These are phyloP conservation scores for Odontothrips loti DNA, from an alignment of 2,888 invertebrate species.

Conservation along the genomic window DNA sequence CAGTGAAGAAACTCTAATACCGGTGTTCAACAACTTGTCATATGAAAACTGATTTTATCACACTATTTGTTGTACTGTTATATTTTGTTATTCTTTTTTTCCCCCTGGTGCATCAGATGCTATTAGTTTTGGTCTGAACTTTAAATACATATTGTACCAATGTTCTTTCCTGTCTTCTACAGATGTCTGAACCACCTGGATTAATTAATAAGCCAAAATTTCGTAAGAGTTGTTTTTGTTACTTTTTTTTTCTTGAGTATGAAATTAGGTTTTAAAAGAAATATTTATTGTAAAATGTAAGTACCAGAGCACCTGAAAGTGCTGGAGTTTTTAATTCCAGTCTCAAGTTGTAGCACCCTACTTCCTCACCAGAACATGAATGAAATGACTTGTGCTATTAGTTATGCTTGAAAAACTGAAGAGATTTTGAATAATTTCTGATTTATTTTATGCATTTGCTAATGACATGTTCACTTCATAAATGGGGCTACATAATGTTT, in stretches of 20 bases:
- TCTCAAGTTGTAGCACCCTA: not conserved
- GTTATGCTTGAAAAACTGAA: not conserved
- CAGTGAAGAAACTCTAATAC: not conserved
- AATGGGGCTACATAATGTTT: no score
- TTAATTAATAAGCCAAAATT: not conserved
- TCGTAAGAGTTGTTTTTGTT: not conserved
- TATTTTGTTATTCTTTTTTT: not conserved
- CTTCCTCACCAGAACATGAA: not conserved
- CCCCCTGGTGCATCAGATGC: not conserved
- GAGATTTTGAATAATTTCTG: not conserved
- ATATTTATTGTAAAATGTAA: constrained; percentile 11
- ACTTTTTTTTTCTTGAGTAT: not conserved
- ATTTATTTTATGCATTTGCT: no score
- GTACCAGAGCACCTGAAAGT: not conserved
- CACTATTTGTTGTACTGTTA: not conserved
- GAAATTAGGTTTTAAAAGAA: not conserved
- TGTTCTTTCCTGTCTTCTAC: not conserved
- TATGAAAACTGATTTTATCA: not conserved
- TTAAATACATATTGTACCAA: not conserved
- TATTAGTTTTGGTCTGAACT: not conserved
- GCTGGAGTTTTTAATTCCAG: not conserved
- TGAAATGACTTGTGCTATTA: not conserved
- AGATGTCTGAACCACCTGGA: not conserved
- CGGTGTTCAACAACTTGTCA: not conserved
- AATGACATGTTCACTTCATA: no score